These are phyloP conservation scores for Trachelus stipa DNA, from an alignment of 2,888 invertebrate genomes.

Conservation along the genomic window DNA sequence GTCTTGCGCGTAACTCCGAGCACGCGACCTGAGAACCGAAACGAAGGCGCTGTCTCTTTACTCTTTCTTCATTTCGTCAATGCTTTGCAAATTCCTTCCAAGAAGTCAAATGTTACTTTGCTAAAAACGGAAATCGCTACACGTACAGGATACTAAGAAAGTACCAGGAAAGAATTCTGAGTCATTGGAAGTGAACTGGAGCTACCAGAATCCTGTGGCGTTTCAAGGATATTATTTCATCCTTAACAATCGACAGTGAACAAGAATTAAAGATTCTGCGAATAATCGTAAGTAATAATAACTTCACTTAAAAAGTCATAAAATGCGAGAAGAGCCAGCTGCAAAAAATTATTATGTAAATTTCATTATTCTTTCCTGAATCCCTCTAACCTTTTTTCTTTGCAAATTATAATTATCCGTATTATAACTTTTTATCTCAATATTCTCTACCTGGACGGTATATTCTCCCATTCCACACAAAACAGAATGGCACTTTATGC, in stretches of 20 bases:
- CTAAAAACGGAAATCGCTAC: not conserved
- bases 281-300: not conserved
- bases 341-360: not conserved
- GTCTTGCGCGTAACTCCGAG: conserved; percentile 40
- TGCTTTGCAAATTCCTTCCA: not conserved
- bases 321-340: not conserved
- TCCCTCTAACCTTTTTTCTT: not conserved
- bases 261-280: not conserved
- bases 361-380: not conserved
- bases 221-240: not conserved
- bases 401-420: not conserved
- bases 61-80: not conserved
- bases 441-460: not conserved
- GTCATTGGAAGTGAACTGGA: not conserved
- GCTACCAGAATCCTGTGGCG: not conserved
- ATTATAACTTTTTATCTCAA: not conserved
- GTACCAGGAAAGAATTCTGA: not conserved
- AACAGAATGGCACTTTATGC: not conserved
- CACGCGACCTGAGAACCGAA: conserved; percentile 12
- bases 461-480: not conserved
- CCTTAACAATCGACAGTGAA: not conserved
- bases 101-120: not conserved
- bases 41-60: not conserved
- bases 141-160: not conserved
- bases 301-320: not conserved